Evolutionary conservation across 30 jellyfish, hydroid and myxozoan species (phyloP).

Genomic region (Turritopsis rubra): DNA sequence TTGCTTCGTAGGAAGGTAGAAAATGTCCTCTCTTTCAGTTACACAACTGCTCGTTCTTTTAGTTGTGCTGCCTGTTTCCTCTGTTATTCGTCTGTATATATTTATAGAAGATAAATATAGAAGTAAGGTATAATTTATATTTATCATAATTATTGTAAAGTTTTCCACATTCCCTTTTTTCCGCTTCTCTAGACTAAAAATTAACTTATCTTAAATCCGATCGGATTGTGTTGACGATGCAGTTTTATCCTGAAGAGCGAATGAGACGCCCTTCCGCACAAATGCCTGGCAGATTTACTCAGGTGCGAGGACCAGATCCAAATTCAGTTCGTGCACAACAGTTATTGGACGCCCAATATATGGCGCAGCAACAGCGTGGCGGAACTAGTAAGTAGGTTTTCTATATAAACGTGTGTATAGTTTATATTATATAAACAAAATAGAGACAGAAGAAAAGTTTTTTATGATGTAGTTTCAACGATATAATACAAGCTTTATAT

Average conservation of each 20-base stretch:
- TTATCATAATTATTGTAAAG: too few species aligned
- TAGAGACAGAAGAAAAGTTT: background rate
- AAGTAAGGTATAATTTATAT: too few species aligned
- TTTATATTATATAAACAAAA: background rate
- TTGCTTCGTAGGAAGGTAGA: too few species aligned
- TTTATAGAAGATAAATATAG: too few species aligned
- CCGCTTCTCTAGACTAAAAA: background rate
- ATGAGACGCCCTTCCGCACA: background rate
- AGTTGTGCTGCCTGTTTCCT: too few species aligned
- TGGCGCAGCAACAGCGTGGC: slow-evolving; percentile 27
- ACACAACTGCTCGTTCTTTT: too few species aligned
- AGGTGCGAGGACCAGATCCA: slow-evolving; percentile 23
- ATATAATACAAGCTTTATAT: background rate
- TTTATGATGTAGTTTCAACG: background rate
- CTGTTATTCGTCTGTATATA: too few species aligned
- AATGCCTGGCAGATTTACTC: slow-evolving; percentile 19
- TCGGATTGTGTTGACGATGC: slow-evolving; percentile 15
- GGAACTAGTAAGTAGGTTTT: slow-evolving; percentile 4
- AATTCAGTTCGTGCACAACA: slow-evolving; percentile 19
- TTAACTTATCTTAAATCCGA: too few species aligned
- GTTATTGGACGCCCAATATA: slow-evolving; percentile 10
- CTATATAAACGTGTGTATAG: background rate
- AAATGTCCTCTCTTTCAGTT: too few species aligned
- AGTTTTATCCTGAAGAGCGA: slow-evolving; percentile 12
- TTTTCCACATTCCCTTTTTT: background rate